A percentile compares a stretch with the other conserved stretches of the same genome.
phyloP scores from a whole-genome alignment of 1,140 invertebrate genomes.

The Semibalanus balanoides region DNA sequence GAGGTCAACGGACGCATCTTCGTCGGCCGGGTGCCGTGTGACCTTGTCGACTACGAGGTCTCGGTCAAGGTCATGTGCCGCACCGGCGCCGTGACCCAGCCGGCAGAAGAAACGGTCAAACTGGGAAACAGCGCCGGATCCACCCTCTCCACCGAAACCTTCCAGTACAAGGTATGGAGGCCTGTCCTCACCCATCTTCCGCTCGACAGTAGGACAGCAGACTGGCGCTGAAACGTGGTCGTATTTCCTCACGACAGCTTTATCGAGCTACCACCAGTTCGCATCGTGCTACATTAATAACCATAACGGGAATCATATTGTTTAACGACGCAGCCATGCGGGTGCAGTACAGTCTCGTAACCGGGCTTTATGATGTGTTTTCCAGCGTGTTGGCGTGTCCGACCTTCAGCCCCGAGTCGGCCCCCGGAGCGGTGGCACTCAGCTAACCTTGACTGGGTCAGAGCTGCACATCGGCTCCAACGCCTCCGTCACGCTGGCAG shows the following conservation, averaged over 20 bases:
- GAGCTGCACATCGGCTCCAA: slow-evolving; percentile 87
- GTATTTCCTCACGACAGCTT: no score
- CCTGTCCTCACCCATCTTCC: no score
- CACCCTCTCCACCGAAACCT: neutral
- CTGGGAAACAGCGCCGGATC: neutral
- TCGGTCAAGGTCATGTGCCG: slow-evolving; percentile 79
- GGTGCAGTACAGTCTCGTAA: neutral
- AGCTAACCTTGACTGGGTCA: slow-evolving; percentile 72
- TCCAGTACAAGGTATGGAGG: neutral
- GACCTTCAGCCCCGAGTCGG: slow-evolving; percentile 26
- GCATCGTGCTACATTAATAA: no score
- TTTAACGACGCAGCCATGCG: no score
- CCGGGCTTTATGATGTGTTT: neutral
- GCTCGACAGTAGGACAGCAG: no score
- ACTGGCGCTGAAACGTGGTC: no score
- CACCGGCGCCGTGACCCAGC: slow-evolving; percentile 40
- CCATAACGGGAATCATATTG: no score
- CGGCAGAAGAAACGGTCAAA: neutral
- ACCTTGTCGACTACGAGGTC: slow-evolving; percentile 73
- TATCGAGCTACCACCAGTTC: no score
- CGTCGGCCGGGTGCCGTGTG: slow-evolving; percentile 78
- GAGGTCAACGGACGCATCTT: slow-evolving; percentile 82
- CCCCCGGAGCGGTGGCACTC: slow-evolving; percentile 84
- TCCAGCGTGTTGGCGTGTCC: neutral
- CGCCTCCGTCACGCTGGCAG: slow-evolving; percentile 72